Base-by-base conservation (phyloP, 2,797 vertebrate species). In the Champsocephalus esox region DNA sequence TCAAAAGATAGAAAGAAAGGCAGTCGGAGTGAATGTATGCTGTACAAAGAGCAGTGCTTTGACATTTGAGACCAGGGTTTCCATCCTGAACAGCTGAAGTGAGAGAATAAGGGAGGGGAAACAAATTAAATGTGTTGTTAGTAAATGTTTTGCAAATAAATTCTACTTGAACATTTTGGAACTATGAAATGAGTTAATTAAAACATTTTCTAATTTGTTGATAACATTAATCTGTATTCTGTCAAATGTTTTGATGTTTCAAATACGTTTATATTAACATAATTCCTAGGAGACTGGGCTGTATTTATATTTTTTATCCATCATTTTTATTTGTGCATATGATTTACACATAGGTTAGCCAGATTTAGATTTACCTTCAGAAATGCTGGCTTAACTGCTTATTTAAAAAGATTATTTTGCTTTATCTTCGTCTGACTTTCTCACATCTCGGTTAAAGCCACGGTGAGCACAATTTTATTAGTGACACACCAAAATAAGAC, bases 181-280 rank as follows among this genome's bases (percentile, higher is more conserved):
- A 62, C 5, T 58, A 62, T 54, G 45, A 70, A 17, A 41, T 50
- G 17, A 1, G 0, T 34, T 69, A 1, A 50, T 51, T 63, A 62
- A n/a, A 3, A 7, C 34, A 17, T 32, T 67, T 21, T 16, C 46
- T 48, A 28, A 48, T 61, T 38, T 28, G 45, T 50, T 38, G n/a
- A 65, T 60, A 50, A 50, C 49, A 16, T 11, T 63, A 13, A 67
- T 63, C 43, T 9, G 34, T 38, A 38, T 38, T 38, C 34, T 38
- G 38, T 28, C 6, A 21, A 56, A 63, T 1, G 0, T 2, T 44
- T 56, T 52, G 12, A 16, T 60, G 9, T 16, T 58, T 10, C 34
- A 72, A 66, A 51, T 51, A 46, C 16, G n/a, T 52, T 62, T 50
- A 19, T 34, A 52, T 34, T 38, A 48, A 79, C 9, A 21, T 4